phyloP scores from a whole-genome alignment of 2,888 invertebrate genomes.

The Dendrolimus pini region DNA sequence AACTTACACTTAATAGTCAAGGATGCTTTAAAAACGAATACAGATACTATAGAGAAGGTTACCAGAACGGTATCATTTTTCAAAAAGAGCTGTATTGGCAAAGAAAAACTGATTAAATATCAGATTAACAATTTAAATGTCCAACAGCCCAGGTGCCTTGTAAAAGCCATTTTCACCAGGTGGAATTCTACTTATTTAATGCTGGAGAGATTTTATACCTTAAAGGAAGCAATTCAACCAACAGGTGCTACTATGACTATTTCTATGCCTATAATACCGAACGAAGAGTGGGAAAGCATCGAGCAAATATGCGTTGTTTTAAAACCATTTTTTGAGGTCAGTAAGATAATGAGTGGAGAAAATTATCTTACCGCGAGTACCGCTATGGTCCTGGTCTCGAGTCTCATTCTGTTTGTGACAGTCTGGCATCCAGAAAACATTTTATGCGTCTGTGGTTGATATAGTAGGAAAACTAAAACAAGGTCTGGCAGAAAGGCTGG shows the following conservation, averaged over 20 bases:
- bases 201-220: constrained; percentile 7
- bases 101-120: constrained; percentile 10
- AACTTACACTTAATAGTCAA: constrained; percentile 7
- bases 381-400: constrained; percentile 1
- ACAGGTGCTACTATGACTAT: constrained; percentile 7
- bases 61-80: constrained; percentile 6
- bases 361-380: constrained; percentile 8
- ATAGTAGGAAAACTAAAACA: neutral
- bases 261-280: constrained; percentile 6
- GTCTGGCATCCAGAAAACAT: neutral
- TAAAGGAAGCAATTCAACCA: constrained; percentile 8
- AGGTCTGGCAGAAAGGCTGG: neutral
- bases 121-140: constrained; percentile 6
- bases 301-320: constrained; percentile 4
- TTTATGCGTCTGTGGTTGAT: too few relatives aligned
- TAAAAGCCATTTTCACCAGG: constrained; percentile 6
- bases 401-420: neutral
- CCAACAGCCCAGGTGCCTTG: constrained; percentile 3
- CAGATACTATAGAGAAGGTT: constrained; percentile 2
- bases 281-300: constrained; percentile 7
- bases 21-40: constrained; percentile 4
- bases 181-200: constrained; percentile 11
- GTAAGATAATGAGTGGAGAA: constrained; percentile 6
- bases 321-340: constrained; percentile 7
- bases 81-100: constrained; percentile 5